Conservation (phyloP, 2,888 invertebrate species). For the Syritta pipiens region DNA sequence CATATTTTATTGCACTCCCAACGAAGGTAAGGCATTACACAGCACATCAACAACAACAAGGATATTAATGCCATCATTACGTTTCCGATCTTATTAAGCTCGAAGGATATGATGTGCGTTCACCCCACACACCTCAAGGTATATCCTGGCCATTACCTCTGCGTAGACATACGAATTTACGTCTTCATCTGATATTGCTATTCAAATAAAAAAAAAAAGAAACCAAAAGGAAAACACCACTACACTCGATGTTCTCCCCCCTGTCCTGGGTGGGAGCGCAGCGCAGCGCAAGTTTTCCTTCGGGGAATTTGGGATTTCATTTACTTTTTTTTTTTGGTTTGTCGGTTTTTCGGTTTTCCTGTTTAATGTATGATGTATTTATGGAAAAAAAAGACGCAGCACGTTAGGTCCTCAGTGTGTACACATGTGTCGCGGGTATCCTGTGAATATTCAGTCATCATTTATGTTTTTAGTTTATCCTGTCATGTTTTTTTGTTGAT, state of each 20-base stretch:
- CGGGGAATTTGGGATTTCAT: conserved; percentile 46
- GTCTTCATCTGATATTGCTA: conserved; percentile 52
- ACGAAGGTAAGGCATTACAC: conserved; percentile 4
- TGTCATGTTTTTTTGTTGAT: conserved; percentile 2
- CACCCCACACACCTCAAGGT: conserved; percentile 37
- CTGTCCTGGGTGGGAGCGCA: conserved; percentile 19
- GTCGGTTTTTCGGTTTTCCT: background rate
- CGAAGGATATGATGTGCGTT: conserved; percentile 38
- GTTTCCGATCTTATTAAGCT: conserved; percentile 63
- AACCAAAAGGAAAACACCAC: conserved; percentile 3
- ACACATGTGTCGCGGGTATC: conserved; percentile 25
- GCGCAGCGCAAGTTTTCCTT: conserved; percentile 26
- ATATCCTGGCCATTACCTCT: conserved; percentile 49
- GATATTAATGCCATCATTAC: conserved; percentile 66
- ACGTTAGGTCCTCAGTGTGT: conserved; percentile 29
- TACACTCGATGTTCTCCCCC: conserved; percentile 39
- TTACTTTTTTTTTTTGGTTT: background rate
- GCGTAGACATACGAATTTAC: conserved; percentile 37
- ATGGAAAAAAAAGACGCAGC: background rate
- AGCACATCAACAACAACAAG: conserved; percentile 30
- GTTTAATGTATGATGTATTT: conserved; percentile 12
- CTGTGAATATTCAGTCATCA: conserved; percentile 36
- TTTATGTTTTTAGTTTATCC: conserved; percentile 21
- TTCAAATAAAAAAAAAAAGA: conserved; percentile 50
- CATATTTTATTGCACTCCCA: conserved; percentile 38